Evolutionary conservation across 1,140 invertebrate genomes (phyloP), one percentile per base, ranked within the genome.

Genomic region (Euschistus heros): DNA sequence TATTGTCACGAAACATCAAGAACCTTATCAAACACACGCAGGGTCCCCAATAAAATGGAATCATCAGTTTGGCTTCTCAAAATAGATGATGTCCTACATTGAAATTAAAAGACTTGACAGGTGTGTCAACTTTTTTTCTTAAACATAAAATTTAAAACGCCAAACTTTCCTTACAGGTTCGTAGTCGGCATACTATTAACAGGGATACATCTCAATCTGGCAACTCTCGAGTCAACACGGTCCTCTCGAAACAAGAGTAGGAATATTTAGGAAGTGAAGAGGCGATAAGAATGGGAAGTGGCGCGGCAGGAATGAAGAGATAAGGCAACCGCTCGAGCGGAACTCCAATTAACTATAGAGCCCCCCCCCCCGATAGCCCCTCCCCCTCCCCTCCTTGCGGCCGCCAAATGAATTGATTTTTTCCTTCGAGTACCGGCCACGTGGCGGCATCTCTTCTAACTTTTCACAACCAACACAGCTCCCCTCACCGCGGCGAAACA

Each of bases 401-500:
- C 22, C 44, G 47, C 22, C 63, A 64, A 63, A 63, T 18, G 62
- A 63, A 64, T 64, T 64, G 63, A 64, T 64, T 64, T 64, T 64
- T 64, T 50, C 22, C 61, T n/a, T 24, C 55, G 47, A 22, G 47
- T 20, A 22, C 33, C 33, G 33, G 33, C 33, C 33, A 37, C 33
- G 33, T 37, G 33, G 33, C 33, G 33, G 33, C 33, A 37, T 37
- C 50, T 54, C 24, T 5, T 54, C 50, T 20, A 27, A 24, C 54
- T 17, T 57, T 24, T 57, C 24, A 57, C 22, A 30, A 57, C 54
- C 22, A 55, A 26, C 52, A 55, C 26, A 26, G 10, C 8, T n/a
- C 13, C 50, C 50, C 50, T 7, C 7, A 7, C 18, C 15, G n/a
- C 1, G 0, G 7, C 13, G 10, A 10, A 10, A 37, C 33, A 10